phyloP scores from a whole-genome alignment of 2,797 vertebrate species.

The Sebastes reedi region DNA sequence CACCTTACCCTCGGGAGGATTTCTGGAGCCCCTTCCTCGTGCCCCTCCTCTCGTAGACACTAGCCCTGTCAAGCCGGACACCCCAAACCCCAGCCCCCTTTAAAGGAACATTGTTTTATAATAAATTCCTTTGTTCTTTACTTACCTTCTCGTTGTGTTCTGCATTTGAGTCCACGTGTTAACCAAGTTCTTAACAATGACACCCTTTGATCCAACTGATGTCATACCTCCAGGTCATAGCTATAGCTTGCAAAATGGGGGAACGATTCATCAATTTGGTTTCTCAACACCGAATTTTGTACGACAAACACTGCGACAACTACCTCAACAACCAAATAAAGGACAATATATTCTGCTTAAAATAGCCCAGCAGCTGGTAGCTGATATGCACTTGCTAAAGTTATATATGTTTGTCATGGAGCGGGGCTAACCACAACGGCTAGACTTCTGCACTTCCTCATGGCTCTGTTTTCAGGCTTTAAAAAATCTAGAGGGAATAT shows the following conservation, averaged over 20 bases:
- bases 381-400: neutral
- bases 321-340: neutral
- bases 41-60: too few species aligned
- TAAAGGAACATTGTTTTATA: too few species aligned
- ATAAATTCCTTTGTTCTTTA: too few species aligned
- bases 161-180: too few species aligned
- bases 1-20: too few species aligned
- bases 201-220: neutral
- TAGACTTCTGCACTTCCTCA: neutral
- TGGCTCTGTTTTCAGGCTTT: too few species aligned
- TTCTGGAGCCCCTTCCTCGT: too few species aligned
- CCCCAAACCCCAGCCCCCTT: too few species aligned
- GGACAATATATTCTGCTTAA: neutral
- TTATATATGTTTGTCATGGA: neutral
- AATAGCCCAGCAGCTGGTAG: neutral
- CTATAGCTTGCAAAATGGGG: neutral
- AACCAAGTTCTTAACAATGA: too few species aligned
- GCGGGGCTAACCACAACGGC: neutral
- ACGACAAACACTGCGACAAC: neutral
- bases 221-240: neutral
- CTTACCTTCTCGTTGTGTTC: fast-evolving
- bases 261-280: neutral
- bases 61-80: too few species aligned
- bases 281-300: neutral
- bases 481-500: too few species aligned